Conservation (phyloP, 2,113 vertebrate genomes). For the Thunnus thynnus region DNA sequence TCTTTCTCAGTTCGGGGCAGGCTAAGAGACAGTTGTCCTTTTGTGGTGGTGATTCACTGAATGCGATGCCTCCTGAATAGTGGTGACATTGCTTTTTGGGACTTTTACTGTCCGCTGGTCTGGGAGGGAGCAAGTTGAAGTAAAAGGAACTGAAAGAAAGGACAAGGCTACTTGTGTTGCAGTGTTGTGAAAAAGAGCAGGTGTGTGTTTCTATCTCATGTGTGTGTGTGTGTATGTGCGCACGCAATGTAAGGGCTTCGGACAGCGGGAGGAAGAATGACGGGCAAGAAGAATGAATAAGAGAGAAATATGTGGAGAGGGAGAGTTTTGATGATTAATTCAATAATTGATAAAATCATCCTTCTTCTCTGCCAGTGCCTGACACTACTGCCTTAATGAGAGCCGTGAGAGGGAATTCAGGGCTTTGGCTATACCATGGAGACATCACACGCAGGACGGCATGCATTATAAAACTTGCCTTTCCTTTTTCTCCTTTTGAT, state of each 20-base stretch:
- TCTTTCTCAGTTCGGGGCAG: slow-evolving; percentile 52
- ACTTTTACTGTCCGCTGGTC: slow-evolving; percentile 65
- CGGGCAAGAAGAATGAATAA: slow-evolving; percentile 36
- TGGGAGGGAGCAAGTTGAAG: slow-evolving; percentile 70
- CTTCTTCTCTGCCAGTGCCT: slow-evolving; percentile 48
- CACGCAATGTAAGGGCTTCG: slow-evolving; percentile 20
- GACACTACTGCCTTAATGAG: slow-evolving; percentile 68
- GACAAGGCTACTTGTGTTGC: slow-evolving; percentile 74
- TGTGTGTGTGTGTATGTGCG: slow-evolving; percentile 22
- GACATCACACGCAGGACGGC: slow-evolving; percentile 59
- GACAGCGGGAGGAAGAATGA: slow-evolving; percentile 34
- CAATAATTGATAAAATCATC: slow-evolving; percentile 75
- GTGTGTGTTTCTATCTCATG: slow-evolving; percentile 44
- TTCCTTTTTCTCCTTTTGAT: slow-evolving; percentile 24
- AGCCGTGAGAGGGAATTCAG: slow-evolving; percentile 52
- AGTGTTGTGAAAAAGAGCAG: slow-evolving; percentile 69
- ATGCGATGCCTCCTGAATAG: slow-evolving; percentile 54
- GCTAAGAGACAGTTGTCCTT: slow-evolving; percentile 72
- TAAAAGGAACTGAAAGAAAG: slow-evolving; percentile 62
- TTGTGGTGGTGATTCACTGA: slow-evolving; percentile 69
- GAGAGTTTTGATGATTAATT: slow-evolving; percentile 77
- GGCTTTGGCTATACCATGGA: slow-evolving; percentile 63
- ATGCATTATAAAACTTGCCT: slow-evolving; percentile 68
- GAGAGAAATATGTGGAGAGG: slow-evolving; percentile 34
- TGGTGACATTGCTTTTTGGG: slow-evolving; percentile 69